phyloP scores from a whole-genome alignment of 1,140 invertebrate genomes.

The Lucilia sericata region DNA sequence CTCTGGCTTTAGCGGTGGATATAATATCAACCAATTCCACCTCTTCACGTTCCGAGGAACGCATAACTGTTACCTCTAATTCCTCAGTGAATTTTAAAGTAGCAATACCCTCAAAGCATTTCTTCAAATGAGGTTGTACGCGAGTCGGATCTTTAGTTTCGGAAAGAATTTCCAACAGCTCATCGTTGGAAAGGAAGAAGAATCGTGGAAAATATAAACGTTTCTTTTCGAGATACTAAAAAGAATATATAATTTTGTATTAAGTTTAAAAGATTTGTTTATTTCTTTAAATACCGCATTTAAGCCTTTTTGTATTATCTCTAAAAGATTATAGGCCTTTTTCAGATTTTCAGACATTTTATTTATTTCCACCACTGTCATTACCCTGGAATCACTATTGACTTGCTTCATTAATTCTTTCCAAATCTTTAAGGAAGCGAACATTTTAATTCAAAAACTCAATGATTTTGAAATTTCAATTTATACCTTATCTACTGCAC shows the following conservation, averaged over 20 bases:
- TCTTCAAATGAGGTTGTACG: conserved; percentile 98
- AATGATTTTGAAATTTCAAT: background rate
- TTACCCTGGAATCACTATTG: conserved; percentile 81
- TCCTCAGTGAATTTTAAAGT: conserved; percentile 87
- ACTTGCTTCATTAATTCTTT: conserved; percentile 93
- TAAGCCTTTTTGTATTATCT: conserved; percentile 91
- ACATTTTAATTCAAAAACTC: conserved; percentile 15
- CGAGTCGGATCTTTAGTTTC: conserved; percentile 96
- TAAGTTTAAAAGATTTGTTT: background rate
- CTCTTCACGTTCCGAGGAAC: conserved; percentile 87
- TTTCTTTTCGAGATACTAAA: conserved; percentile 93
- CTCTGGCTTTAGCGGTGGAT: conserved; percentile 88
- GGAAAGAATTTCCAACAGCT: conserved; percentile 94
- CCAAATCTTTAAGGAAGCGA: conserved; percentile 72
- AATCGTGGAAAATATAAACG: conserved; percentile 94
- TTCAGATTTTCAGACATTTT: conserved; percentile 92
- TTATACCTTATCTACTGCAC: conserved; percentile 87
- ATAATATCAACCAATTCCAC: conserved; percentile 84
- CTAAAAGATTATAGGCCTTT: conserved; percentile 88
- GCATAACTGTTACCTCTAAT: conserved; percentile 90
- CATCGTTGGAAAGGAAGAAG: conserved; percentile 98
- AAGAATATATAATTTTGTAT: conserved; percentile 17
- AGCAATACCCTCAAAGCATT: conserved; percentile 95
- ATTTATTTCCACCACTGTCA: conserved; percentile 89
- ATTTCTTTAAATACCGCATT: conserved; percentile 71